phyloP scores from a whole-genome alignment of 2,888 invertebrate genomes.

The Arctia plantaginis region DNA sequence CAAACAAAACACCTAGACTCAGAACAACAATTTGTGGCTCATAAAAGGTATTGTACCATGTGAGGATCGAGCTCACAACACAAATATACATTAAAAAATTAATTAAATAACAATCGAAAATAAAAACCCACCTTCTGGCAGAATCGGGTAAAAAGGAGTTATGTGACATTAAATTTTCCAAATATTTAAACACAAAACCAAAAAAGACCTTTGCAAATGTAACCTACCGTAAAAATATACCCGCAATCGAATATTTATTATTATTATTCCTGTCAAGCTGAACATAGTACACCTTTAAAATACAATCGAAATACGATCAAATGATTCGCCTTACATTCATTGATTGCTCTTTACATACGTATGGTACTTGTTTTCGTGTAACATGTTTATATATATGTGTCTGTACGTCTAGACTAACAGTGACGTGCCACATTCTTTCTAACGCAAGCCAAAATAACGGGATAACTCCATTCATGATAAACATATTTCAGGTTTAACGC shows the following conservation, averaged over 20 bases:
- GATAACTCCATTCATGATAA: conserved; percentile 46
- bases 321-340: conserved; percentile 36
- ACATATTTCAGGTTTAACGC: conserved; percentile 20
- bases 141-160: background rate
- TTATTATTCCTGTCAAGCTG: background rate
- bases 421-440: conserved; percentile 41
- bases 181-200: background rate
- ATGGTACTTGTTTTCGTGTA: conserved; percentile 27
- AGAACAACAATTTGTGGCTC: too few relatives aligned
- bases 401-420: conserved; percentile 41
- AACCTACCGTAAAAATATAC: too few relatives aligned
- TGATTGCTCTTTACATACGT: conserved; percentile 41
- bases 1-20: too few relatives aligned
- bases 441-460: conserved; percentile 43
- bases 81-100: too few relatives aligned
- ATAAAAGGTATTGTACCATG: too few relatives aligned
- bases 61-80: too few relatives aligned
- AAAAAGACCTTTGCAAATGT: background rate
- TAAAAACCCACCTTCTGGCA: too few relatives aligned
- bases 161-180: background rate
- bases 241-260: background rate
- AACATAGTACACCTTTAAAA: conserved; percentile 8
- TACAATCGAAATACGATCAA: conserved; percentile 14
- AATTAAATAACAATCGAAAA: too few relatives aligned
- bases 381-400: conserved; percentile 22